Evolutionary conservation across 2,797 vertebrate species (phyloP), one percentile per base, ranked within the genome.

Genomic region (Cygnus olor): DNA sequence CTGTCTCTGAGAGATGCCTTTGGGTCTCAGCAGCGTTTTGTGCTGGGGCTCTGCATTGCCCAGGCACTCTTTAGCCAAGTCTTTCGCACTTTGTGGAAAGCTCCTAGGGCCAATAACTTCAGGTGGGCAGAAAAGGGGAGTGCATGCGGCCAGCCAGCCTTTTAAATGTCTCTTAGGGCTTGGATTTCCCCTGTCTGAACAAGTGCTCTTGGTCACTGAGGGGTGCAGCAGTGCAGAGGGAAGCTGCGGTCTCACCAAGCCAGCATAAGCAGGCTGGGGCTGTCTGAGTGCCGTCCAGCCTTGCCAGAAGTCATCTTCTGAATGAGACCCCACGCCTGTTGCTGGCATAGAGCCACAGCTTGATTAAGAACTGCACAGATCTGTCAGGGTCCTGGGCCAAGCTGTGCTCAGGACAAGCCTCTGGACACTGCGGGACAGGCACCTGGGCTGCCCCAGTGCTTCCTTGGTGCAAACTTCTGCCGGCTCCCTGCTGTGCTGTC

Each of bases 351-450:
- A 72, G 36, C 64, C 54, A 68, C 80, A 77, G 60, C 69, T 56
- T 56, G 45, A 42, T 42, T 44, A 4, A n/a, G 53, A 49, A 6
- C 27, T 21, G 34, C 38, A 9, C 45, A 7, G 7, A 10, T 53
- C 47, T 36, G 40, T 16, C 2, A 1, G 40, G 56, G 63, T 32
- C 51, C 40, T 54, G 56, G 51, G 49, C 36, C 38, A 38, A 19
- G 32, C 21, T 11, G 10, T 68, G 45, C 30, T 34, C 1, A 28
- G 49, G 36, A 58, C 28, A 10, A 16, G 2, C 40, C 9, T 5
- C 21, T 5, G n/a, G 38, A 9, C 18, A 11, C 14, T 15, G 24
- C 18, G 18, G 38, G 47, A 5, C 2, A 0, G 1, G 18, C 15
- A 22, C 34, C 57, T 27, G 51, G 32, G 13, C 6, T 32, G 69